A percentile compares a stretch with the other conserved stretches of the same genome.
phyloP scores from a whole-genome alignment of 2,888 invertebrate genomes.

The Drosophila pseudotakahashii region DNA sequence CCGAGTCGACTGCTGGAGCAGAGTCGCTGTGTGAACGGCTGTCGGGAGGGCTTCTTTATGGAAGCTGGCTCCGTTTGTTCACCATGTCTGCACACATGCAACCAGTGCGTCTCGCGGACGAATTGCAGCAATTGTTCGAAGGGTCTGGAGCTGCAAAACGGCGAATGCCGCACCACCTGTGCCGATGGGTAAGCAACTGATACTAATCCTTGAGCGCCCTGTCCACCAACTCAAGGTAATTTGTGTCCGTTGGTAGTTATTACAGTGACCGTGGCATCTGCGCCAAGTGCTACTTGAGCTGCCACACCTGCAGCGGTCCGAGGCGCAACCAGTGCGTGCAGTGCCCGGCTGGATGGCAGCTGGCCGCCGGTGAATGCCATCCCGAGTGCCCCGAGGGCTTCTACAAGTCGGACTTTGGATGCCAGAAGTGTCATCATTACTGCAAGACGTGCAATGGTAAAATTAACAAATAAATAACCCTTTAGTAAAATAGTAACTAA shows the following conservation, averaged over 20 bases:
- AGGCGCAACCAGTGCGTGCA: slow-evolving; percentile 93
- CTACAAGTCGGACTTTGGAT: slow-evolving; percentile 92
- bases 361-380: slow-evolving; percentile 93
- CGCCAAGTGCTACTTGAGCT: slow-evolving; percentile 92
- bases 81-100: slow-evolving; percentile 92
- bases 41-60: slow-evolving; percentile 90
- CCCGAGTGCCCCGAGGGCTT: slow-evolving; percentile 94
- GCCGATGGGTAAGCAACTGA: slow-evolving; percentile 86
- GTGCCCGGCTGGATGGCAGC: slow-evolving; percentile 91
- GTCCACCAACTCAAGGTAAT: background rate
- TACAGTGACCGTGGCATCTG: slow-evolving; percentile 94
- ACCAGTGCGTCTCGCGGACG: slow-evolving; percentile 90
- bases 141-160: slow-evolving; percentile 91
- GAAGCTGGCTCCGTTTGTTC: slow-evolving; percentile 89
- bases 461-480: too few relatives aligned
- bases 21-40: slow-evolving; percentile 90
- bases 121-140: slow-evolving; percentile 93
- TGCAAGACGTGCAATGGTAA: slow-evolving; percentile 93
- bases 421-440: slow-evolving; percentile 94
- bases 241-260: slow-evolving; percentile 86
- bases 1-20: slow-evolving; percentile 90
- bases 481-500: background rate
- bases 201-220: too few relatives aligned
- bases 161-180: slow-evolving; percentile 92
- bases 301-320: slow-evolving; percentile 93